Base-by-base conservation (phyloP, 2,888 invertebrate species). In the Chaitophorus viminalis region DNA sequence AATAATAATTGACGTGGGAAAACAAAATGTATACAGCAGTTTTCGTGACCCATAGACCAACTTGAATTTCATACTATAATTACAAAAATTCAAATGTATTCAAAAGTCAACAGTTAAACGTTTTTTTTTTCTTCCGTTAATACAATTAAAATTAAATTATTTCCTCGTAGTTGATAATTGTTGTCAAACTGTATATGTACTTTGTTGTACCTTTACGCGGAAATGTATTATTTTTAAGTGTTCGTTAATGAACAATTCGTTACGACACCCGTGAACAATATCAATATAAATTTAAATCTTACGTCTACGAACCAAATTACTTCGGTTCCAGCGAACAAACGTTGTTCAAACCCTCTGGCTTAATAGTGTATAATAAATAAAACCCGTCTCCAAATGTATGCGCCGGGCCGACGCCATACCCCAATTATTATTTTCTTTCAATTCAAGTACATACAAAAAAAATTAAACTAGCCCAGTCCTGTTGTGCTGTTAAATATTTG, bases 1-100 rank as follows among this genome's bases (percentile, higher is more conserved):
- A 74, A 70, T 72, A 81, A 81, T 87, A 81, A 81, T 87, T 81
- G 87, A 87, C 87, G 87, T 87, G 87, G 79, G 87, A 87, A 87
- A 65, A 79, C 21, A 54, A 46, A 68, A 39, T 25, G n/a, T 9
- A 31, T 52, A 25, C 31, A 46, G 54, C 65, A 76, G 65, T 84
- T 60, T 75, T 33, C 65, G 65, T 76, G 84, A 84, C 75, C 76
- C n/a, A 75, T 33, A 65, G 46, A 84, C 31, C 1, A 17, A 76
- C 46, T 60, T 76, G 39, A 33, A 75, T 84, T 65, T 6, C 46
- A 84, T n/a, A 65, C 21, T 39, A 29, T 54, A 60, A 70, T 82
- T 82, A 65, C 25, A 46, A 25, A 54, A 74, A 6, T 3, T 52
- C 29, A 52, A 72, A 17, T 46, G 31, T 31, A 70, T 21, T n/a